Conservation (phyloP, 1,140 invertebrate genomes). For the Chrysopa pallens region DNA sequence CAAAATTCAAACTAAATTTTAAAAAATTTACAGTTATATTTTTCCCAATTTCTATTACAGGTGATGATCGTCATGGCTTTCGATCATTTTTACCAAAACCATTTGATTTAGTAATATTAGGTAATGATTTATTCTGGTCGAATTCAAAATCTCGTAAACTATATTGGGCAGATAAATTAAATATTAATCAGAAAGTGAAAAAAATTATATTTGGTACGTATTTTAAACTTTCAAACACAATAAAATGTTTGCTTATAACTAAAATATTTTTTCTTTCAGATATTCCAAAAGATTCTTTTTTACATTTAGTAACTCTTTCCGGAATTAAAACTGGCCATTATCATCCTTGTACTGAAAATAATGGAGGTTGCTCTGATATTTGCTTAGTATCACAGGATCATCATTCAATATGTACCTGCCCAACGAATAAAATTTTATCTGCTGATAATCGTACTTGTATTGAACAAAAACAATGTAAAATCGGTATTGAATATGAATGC, state of each 20-base stretch:
- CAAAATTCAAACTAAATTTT: too few relatives aligned
- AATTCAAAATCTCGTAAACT: slow-evolving; percentile 27
- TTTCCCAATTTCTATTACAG: slow-evolving; percentile 1
- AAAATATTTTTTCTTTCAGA: slow-evolving; percentile 5
- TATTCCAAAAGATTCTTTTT: slow-evolving; percentile 3
- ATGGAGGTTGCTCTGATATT: slow-evolving; percentile 55
- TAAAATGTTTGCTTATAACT: slow-evolving; percentile 1
- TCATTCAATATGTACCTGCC: slow-evolving; percentile 32
- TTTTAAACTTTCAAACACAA: slow-evolving; percentile 8
- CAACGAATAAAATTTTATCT: slow-evolving; percentile 29
- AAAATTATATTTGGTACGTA: slow-evolving; percentile 16
- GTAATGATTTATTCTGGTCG: slow-evolving; percentile 41
- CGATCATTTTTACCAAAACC: slow-evolving; percentile 23
- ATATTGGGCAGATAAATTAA: slow-evolving; percentile 36
- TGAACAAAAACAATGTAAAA: slow-evolving; percentile 24
- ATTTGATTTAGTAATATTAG: slow-evolving; percentile 30
- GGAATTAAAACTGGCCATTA: slow-evolving; percentile 7
- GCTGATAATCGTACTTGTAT: slow-evolving; percentile 30
- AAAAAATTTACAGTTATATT: too few relatives aligned
- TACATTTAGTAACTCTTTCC: slow-evolving; percentile 15
- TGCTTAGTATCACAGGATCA: slow-evolving; percentile 33
- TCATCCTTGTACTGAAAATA: slow-evolving; percentile 39
- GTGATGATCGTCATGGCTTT: slow-evolving; percentile 22
- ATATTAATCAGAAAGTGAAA: slow-evolving; percentile 20
- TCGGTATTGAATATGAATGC: slow-evolving; percentile 30